A percentile compares a stretch with the other conserved stretches of the same genome.
These are phyloP conservation scores for Chelonus insularis DNA, from an alignment of 1,140 invertebrate genomes.

Conservation along the genomic window DNA sequence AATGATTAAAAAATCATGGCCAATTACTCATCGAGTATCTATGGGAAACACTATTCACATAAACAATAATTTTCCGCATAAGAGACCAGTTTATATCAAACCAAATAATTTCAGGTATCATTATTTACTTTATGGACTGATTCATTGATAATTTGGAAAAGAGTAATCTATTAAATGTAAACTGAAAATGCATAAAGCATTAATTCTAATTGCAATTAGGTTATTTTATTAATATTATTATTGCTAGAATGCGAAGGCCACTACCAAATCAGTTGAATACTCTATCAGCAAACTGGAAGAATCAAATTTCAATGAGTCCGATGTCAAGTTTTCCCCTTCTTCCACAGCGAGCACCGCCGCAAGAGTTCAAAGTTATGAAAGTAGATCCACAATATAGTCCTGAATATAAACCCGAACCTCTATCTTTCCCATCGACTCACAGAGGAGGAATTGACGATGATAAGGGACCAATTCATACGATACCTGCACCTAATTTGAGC, in stretches of 20 bases:
- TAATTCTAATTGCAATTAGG: no score
- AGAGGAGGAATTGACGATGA: constrained; percentile 55
- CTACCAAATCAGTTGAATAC: constrained; percentile 44
- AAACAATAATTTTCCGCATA: constrained; percentile 35
- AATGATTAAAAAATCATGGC: constrained; percentile 47
- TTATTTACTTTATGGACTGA: no score
- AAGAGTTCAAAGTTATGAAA: constrained; percentile 45
- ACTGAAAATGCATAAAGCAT: no score
- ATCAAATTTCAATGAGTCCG: constrained; percentile 37
- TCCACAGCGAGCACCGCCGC: constrained; percentile 38
- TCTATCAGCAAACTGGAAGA: constrained; percentile 42
- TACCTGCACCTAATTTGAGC: constrained; percentile 78
- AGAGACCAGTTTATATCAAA: constrained; percentile 40
- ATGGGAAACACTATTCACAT: constrained; percentile 48
- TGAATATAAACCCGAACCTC: constrained; percentile 41
- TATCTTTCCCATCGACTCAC: constrained; percentile 38
- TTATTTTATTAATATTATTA: constrained; percentile 5
- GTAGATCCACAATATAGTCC: constrained; percentile 47
- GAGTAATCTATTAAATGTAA: no score
- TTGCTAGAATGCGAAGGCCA: constrained; percentile 35
- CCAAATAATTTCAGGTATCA: constrained; percentile 46
- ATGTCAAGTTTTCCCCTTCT: constrained; percentile 38
- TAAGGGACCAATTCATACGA: constrained; percentile 78
- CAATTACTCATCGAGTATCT: constrained; percentile 43
- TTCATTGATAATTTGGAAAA: no score